phyloP scores from a whole-genome alignment of 2,113 vertebrate genomes.

The human region GRCh38 chr3:55668501-55669000 shows the following conservation, averaged over 20 bases:
- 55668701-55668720: neutral
- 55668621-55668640: neutral
- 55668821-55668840: neutral
- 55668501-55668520: neutral
- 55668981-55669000: neutral
- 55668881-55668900: neutral
- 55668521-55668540: neutral
- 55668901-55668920: neutral
- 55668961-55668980: neutral
- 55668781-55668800: neutral
- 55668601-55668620: neutral
- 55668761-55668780: neutral
- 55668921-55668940: slow-evolving; percentile 6
- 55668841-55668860: neutral
- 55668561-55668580: neutral
- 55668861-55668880: neutral
- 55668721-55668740: neutral
- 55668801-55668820: neutral
- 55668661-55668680: neutral
- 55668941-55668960: slow-evolving; percentile 17
- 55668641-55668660: neutral
- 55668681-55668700: neutral
- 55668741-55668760: neutral
- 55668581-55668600: neutral
- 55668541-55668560: neutral